Conservation (phyloP, 2,113 vertebrate genomes). For the Desmodus rotundus region DNA sequence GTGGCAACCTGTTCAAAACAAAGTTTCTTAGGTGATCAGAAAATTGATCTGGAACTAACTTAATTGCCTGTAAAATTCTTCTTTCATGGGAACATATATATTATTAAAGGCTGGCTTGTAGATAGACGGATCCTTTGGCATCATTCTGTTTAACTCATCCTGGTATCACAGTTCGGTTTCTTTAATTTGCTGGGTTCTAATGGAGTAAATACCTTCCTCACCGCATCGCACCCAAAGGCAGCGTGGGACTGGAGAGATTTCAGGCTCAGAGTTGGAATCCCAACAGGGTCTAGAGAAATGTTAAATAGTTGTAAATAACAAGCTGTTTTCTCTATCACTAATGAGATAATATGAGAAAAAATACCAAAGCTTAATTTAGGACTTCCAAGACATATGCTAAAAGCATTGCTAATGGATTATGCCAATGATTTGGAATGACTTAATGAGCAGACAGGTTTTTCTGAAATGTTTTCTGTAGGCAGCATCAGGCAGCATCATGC, state of each 20-base stretch:
- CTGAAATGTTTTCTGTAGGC: background rate
- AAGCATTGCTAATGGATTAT: background rate
- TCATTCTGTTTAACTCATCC: background rate
- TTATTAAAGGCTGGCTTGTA: slow-evolving; percentile 19
- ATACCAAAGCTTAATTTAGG: slow-evolving; percentile 7
- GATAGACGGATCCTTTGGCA: background rate
- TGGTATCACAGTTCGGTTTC: background rate
- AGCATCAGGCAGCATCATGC: background rate
- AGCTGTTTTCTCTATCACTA: slow-evolving; percentile 12
- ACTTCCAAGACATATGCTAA: background rate
- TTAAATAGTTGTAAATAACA: background rate
- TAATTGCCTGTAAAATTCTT: slow-evolving; percentile 40
- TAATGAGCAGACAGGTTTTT: background rate
- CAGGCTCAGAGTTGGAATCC: background rate
- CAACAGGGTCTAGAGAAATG: background rate
- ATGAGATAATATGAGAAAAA: background rate
- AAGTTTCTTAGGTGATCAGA: slow-evolving; percentile 24
- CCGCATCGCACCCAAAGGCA: background rate
- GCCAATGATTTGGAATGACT: background rate
- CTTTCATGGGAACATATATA: background rate
- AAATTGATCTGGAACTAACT: slow-evolving; percentile 36
- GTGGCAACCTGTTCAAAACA: slow-evolving; percentile 16
- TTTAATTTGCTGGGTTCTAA: slow-evolving; percentile 4
- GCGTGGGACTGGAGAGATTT: background rate
- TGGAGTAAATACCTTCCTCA: background rate